Base-by-base conservation (phyloP, 2,888 invertebrate genomes). In the Lasioglossum zephyrum region DNA sequence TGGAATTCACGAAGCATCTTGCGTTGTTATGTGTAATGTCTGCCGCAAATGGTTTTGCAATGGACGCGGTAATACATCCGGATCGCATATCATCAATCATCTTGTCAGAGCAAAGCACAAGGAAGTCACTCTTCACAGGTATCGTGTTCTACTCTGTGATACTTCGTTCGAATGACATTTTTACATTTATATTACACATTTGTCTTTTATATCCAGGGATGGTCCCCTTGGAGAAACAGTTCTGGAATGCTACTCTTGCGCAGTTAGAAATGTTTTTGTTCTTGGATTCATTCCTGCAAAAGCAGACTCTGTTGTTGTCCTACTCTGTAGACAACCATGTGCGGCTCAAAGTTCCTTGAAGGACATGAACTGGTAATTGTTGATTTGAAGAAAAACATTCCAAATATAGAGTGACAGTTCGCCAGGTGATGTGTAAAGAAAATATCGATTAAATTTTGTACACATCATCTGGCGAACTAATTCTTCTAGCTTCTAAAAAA, bases 21-120 rank as follows among this genome's bases (percentile, higher is more conserved):
- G 98, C 92, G 99, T 99, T 66, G 99, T 99, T 80, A 98, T 98
- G 97, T 99, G 99, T 95, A 99, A 99, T 95, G 97, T 98, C 85
- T 99, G 99, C 95, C 99, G 99, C 95, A 99, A 99, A 95, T 99
- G 99, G 99, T 99, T 99, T 95, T 99, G 99, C 95, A 99, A 99
- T 96, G 99, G 99, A 1, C 97, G 99, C 82, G 99, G 99, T 26
- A 99, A 98, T 94, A 99, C 99, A 1, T 99, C 99, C 0, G 99
- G 99, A 44, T 99, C 99, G 74, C 99, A 99, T 94, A 99, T 99
- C 91, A 98, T 99, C 92, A 99, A 99, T 95, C 99, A 99, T 96
- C 96, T 99, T 94, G 99, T 99, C 86, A 96, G 99, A 88, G 99
- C 99, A n/a, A 99, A 99, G 95, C 99, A 99, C 95, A 99, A 99